These are phyloP conservation scores for Falco punctatus DNA, from an alignment of 2,113 vertebrate genomes.

Conservation along the genomic window DNA sequence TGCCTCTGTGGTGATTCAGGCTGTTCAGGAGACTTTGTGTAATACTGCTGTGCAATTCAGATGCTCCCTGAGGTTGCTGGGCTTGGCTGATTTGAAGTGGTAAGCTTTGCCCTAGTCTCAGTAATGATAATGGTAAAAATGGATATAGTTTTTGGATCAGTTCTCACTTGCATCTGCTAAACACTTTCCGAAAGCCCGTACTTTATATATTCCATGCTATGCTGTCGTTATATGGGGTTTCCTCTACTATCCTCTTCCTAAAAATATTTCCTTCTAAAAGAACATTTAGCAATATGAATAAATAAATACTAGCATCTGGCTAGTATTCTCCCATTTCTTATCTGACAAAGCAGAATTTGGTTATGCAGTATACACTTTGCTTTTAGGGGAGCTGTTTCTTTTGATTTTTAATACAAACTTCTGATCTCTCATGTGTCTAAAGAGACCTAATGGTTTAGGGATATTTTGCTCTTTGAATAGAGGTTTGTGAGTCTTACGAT, in stretches of 20 bases:
- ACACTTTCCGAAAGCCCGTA: accelerated
- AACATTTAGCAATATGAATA: not conserved
- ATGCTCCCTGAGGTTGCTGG: not conserved
- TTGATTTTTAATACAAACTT: not conserved
- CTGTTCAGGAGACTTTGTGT: not conserved
- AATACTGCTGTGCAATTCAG: not conserved
- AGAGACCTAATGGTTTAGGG: not conserved
- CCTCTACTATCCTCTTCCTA: not conserved
- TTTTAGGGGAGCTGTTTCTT: not conserved
- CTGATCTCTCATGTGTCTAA: not conserved
- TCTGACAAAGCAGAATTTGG: not conserved
- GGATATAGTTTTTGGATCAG: not conserved
- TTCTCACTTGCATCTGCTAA: not conserved
- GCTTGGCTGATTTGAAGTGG: accelerated
- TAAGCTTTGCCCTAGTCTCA: not conserved
- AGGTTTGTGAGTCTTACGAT: not conserved
- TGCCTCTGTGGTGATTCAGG: not conserved
- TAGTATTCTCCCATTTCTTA: not conserved
- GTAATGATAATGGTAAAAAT: not conserved
- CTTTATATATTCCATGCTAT: not conserved
- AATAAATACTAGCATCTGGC: not conserved
- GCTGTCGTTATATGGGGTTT: not conserved
- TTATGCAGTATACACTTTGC: not conserved
- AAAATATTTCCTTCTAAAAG: not conserved
- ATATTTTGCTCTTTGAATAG: not conserved